These are phyloP conservation scores for Anaspis maculata DNA, from an alignment of 2,888 invertebrate genomes.

Conservation along the genomic window DNA sequence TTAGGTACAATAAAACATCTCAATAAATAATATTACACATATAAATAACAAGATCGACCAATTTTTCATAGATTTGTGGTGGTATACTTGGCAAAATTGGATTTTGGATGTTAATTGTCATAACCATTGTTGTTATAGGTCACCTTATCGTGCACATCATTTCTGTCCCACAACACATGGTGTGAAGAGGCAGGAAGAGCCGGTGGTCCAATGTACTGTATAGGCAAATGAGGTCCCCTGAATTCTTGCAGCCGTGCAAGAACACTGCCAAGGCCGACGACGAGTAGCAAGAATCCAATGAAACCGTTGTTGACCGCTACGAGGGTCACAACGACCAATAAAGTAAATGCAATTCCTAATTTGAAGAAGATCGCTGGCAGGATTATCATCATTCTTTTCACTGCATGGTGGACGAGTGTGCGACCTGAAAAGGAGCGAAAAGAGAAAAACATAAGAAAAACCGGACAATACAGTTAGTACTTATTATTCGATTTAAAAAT, in stretches of 20 bases:
- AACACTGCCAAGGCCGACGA: conserved; percentile 39
- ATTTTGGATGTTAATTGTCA: too few relatives aligned
- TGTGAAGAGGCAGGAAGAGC: conserved; percentile 18
- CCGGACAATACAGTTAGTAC: too few relatives aligned
- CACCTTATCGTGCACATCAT: conserved; percentile 3
- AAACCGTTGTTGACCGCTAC: conserved; percentile 69
- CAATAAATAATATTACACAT: too few relatives aligned
- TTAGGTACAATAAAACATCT: too few relatives aligned
- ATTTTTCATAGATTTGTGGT: too few relatives aligned
- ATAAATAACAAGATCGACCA: too few relatives aligned
- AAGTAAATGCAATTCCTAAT: conserved; percentile 64
- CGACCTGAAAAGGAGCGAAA: conserved; percentile 27
- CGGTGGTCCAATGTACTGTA: conserved; percentile 14
- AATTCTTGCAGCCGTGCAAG: conserved; percentile 36
- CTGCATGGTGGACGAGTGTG: conserved; percentile 63
- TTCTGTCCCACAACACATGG: conserved; percentile 19
- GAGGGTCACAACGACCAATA: conserved; percentile 57
- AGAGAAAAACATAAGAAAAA: not conserved
- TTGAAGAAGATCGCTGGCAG: conserved; percentile 69
- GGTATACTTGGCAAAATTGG: too few relatives aligned
- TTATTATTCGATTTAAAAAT: too few relatives aligned
- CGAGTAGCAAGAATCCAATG: conserved; percentile 53
- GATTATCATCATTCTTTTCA: conserved; percentile 62
- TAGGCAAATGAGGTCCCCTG: conserved; percentile 21
- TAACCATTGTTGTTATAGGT: too few relatives aligned